Evolutionary conservation across 2,888 invertebrate species (phyloP).

Genomic region (Arge pagana): DNA sequence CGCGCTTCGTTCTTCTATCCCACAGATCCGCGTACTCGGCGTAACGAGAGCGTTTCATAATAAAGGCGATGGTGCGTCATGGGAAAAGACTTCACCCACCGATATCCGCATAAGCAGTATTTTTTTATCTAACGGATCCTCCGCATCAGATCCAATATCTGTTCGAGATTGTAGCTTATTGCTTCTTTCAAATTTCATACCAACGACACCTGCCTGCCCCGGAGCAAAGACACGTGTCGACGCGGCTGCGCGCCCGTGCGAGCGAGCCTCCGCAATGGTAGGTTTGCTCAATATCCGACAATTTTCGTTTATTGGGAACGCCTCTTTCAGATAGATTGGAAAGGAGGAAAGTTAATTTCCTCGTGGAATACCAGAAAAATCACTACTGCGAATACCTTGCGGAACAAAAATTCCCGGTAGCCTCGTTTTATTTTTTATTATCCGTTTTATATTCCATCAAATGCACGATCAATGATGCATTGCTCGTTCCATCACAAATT

Average conservation of each 20-base stretch:
- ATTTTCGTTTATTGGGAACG: slow-evolving; percentile 22
- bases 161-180: slow-evolving; percentile 15
- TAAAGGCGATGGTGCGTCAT: too few species aligned
- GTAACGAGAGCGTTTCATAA: slow-evolving; percentile 18
- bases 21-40: not conserved
- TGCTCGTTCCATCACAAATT: too few species aligned
- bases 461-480: too few species aligned
- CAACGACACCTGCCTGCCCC: slow-evolving; percentile 13
- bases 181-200: slow-evolving; percentile 19
- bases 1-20: not conserved
- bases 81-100: too few species aligned
- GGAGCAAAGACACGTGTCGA: too few species aligned
- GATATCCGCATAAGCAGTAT: slow-evolving; percentile 1
- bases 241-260: too few species aligned
- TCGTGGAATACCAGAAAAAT: slow-evolving; percentile 21
- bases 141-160: slow-evolving; percentile 13
- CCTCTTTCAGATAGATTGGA: slow-evolving; percentile 22
- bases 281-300: slow-evolving; percentile 21
- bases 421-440: not conserved
- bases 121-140: not conserved
- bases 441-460: too few species aligned
- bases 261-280: slow-evolving; percentile 16
- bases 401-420: slow-evolving; percentile 7
- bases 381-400: slow-evolving; percentile 5
- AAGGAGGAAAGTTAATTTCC: slow-evolving; percentile 22